These are phyloP conservation scores for Karalla daura DNA, from an alignment of 2,797 vertebrate species.

Conservation along the genomic window DNA sequence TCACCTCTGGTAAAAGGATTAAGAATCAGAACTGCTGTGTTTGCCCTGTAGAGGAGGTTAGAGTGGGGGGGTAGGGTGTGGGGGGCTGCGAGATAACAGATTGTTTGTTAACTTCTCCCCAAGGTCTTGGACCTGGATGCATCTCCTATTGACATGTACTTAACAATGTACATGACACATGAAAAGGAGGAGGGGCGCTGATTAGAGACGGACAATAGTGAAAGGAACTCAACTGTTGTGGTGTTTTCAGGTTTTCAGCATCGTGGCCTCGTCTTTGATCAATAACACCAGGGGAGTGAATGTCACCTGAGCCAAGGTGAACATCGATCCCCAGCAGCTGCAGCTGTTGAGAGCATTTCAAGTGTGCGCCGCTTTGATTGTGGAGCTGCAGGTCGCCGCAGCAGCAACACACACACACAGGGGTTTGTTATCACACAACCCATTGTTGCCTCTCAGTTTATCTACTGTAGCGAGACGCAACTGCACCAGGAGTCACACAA, in stretches of 20 bases:
- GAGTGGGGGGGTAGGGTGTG: constrained; percentile 13
- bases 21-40: constrained; percentile 53
- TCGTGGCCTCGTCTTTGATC: constrained; percentile 44
- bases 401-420: constrained; percentile 21
- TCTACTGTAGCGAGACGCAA: constrained; percentile 2
- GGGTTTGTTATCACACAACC: constrained; percentile 39
- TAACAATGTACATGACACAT: neutral
- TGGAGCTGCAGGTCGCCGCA: constrained; percentile 25
- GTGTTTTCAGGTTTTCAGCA: constrained; percentile 40
- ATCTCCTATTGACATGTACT: constrained; percentile 6
- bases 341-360: constrained; percentile 64
- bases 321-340: constrained; percentile 64
- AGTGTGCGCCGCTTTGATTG: constrained; percentile 54
- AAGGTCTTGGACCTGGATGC: constrained; percentile 34
- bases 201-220: constrained; percentile 20
- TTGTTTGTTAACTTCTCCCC: constrained; percentile 29
- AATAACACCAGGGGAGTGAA: constrained; percentile 53
- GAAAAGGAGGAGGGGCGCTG: no score
- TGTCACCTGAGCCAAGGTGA: constrained; percentile 75
- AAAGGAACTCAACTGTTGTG: constrained; percentile 15
- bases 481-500: constrained; percentile 7
- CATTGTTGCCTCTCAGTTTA: constrained; percentile 12
- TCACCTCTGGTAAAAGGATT: constrained; percentile 72
- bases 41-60: constrained; percentile 36
- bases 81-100: constrained; percentile 32